Evolutionary conservation across 2,113 vertebrate genomes (phyloP).

Genomic region (Heptranchias perlo): DNA sequence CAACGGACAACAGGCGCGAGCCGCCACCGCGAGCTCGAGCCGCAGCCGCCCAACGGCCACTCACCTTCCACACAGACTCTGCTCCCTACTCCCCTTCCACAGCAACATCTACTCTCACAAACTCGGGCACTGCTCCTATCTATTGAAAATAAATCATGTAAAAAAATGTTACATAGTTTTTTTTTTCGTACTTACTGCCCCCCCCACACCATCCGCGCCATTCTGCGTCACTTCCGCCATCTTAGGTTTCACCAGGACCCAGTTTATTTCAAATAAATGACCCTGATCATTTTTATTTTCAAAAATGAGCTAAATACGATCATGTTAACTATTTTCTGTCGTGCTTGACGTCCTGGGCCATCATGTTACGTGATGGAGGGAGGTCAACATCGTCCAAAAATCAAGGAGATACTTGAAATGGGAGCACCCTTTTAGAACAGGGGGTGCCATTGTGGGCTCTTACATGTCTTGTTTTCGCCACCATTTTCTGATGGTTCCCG

Average conservation of each 20-base stretch:
- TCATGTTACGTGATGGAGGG: not conserved
- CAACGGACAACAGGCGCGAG: constrained; percentile 40
- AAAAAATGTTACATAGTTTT: not conserved
- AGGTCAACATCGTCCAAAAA: not conserved
- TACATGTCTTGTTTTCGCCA: not conserved
- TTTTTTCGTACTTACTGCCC: constrained; percentile 29
- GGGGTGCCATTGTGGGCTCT: constrained; percentile 25
- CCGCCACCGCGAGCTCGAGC: not conserved
- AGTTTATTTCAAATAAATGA: constrained; percentile 3
- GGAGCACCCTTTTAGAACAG: not conserved
- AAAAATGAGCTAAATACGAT: not conserved
- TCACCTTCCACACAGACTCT: not conserved
- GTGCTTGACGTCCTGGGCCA: not conserved
- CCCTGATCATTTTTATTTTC: not conserved
- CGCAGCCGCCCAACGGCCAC: constrained; percentile 12
- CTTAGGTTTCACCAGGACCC: constrained; percentile 43
- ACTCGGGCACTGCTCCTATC: not conserved
- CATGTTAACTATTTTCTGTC: not conserved
- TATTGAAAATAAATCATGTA: not conserved
- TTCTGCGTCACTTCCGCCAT: constrained; percentile 54
- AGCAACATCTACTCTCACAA: not conserved
- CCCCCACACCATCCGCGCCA: constrained; percentile 44
- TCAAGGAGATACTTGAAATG: not conserved
- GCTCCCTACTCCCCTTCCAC: not conserved
- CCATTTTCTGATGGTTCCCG: constrained; percentile 21